Evolutionary conservation across 2,797 vertebrate species (phyloP).

Genomic region (Ataeniobius toweri): DNA sequence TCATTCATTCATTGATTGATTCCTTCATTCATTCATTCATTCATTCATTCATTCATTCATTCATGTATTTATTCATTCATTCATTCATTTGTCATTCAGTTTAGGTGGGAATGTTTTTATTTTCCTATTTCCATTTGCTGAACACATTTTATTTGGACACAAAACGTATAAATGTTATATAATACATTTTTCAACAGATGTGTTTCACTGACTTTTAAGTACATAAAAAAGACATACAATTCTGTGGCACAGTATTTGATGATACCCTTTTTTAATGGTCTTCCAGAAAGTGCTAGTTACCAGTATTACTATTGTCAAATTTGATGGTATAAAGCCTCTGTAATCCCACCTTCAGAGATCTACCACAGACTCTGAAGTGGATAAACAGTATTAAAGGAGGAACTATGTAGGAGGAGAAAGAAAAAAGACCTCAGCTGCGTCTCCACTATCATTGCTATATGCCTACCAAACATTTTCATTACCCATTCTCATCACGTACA

Average conservation of each 20-base stretch:
- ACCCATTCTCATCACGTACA: not conserved
- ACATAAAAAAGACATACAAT: not conserved
- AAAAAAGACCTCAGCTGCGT: not conserved
- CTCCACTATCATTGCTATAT: not conserved
- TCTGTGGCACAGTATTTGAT: not conserved
- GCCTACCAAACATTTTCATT: not conserved
- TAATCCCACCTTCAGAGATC: not conserved
- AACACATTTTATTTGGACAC: not conserved
- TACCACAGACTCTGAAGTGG: not conserved
- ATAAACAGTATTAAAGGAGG: not conserved
- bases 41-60: too few relatives aligned
- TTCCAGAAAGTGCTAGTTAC: not conserved
- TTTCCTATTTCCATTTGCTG: not conserved
- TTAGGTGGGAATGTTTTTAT: not conserved
- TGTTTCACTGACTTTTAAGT: not conserved
- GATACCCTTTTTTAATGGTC: not conserved
- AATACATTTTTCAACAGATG: not conserved
- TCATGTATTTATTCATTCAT: too few relatives aligned
- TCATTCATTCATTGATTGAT: too few relatives aligned
- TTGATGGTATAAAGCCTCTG: constrained; percentile 24
- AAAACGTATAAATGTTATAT: not conserved
- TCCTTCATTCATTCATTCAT: too few relatives aligned
- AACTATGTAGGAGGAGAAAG: not conserved
- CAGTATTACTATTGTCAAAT: constrained; percentile 37
- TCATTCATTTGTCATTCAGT: not conserved